phyloP scores from a whole-genome alignment of 2,888 invertebrate species.

The Agriopis leucophaearia region DNA sequence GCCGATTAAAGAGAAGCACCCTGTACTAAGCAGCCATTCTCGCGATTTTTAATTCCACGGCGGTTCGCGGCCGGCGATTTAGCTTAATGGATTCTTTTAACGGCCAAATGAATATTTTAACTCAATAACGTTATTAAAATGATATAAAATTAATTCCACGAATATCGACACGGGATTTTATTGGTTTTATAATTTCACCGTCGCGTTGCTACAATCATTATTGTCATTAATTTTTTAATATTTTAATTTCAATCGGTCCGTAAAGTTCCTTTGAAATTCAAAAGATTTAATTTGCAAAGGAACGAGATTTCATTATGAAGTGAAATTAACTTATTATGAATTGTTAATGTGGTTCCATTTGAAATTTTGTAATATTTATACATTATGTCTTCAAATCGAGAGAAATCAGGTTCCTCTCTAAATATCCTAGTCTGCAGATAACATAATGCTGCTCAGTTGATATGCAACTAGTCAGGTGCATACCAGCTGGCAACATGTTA shows the following conservation, averaged over 20 bases:
- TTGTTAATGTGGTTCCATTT: conserved; percentile 11
- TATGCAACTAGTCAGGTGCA: no score
- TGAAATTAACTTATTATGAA: conserved; percentile 40
- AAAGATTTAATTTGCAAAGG: conserved; percentile 30
- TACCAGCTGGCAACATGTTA: no score
- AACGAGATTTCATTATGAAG: conserved; percentile 37
- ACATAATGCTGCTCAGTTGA: no score
- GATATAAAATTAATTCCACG: conserved; percentile 70
- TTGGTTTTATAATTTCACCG: conserved; percentile 55
- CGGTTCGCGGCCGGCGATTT: conserved; percentile 60
- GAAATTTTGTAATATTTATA: conserved; percentile 1
- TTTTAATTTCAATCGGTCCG: conserved; percentile 45
- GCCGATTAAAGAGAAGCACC: conserved; percentile 42
- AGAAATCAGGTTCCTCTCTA: no score
- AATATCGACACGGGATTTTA: conserved; percentile 51
- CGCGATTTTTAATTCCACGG: conserved; percentile 66
- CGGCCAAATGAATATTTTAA: conserved; percentile 78
- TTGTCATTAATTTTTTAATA: conserved; percentile 54
- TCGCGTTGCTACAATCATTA: conserved; percentile 50
- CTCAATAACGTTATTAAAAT: conserved; percentile 68
- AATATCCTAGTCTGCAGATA: no score
- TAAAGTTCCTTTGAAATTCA: conserved; percentile 40
- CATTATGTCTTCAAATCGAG: no score
- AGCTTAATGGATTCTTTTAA: conserved; percentile 75
- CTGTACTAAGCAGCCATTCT: conserved; percentile 49